A percentile compares a stretch with the other conserved stretches of the same genome.
These are phyloP conservation scores for Parapristionchus giblindavisi DNA, from an alignment of 2,888 invertebrate species.

Conservation along the genomic window DNA sequence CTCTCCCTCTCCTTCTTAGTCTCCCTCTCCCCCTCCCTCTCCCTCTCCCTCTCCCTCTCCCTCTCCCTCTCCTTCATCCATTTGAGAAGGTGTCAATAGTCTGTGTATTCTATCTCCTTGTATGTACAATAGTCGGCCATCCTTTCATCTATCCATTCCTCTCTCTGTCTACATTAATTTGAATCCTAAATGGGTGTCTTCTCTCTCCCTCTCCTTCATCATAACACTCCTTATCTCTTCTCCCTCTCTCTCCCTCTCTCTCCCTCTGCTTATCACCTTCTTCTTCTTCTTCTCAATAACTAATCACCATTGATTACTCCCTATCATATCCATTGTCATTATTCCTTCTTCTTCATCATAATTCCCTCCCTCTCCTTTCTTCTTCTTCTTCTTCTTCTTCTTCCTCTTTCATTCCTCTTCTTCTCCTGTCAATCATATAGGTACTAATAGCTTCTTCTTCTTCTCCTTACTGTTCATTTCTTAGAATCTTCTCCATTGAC, in stretches of 20 bases:
- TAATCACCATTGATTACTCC: conserved; percentile 6
- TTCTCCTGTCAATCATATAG: neutral
- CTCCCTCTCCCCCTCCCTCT: neutral
- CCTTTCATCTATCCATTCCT: neutral
- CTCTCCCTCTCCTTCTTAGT: conserved; percentile 3
- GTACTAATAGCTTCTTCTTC: neutral
- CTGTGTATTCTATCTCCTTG: too few species aligned
- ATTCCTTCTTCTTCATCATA: conserved; percentile 4
- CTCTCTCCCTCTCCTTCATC: conserved; percentile 11
- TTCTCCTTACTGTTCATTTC: neutral
- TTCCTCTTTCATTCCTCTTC: neutral
- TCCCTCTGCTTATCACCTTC: conserved; percentile 1
- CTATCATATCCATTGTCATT: neutral
- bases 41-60: neutral
- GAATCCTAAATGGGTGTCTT: too few species aligned
- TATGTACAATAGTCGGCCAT: neutral
- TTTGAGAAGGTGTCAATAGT: neutral
- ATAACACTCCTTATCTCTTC: conserved; percentile 5
- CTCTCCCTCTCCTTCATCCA: neutral
- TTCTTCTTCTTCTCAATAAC: neutral
- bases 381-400: conserved; percentile 7
- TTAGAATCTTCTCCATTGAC: neutral
- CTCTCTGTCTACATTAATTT: neutral
- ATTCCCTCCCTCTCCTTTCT: conserved; percentile 5
- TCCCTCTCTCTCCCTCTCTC: neutral